Evolutionary conservation across 2,797 vertebrate species (phyloP).

Genomic region (Tinamus major): DNA sequence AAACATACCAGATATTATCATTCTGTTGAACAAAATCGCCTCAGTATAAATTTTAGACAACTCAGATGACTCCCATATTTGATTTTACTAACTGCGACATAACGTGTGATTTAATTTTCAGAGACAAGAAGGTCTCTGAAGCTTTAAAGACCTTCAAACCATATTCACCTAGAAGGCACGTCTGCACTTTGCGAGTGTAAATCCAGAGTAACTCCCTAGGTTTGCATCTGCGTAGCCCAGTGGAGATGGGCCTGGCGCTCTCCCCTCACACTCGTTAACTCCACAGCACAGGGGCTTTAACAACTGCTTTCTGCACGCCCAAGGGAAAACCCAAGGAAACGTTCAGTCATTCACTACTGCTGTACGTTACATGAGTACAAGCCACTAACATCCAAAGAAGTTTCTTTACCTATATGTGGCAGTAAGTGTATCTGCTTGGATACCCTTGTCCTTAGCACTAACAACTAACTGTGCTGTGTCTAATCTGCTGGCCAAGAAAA

Average conservation of each 20-base stretch:
- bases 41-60: constrained; percentile 14
- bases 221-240: not conserved
- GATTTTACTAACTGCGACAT: not conserved
- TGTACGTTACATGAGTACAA: not conserved
- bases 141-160: not conserved
- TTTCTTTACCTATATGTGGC: accelerated
- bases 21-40: not conserved
- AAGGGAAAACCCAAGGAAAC: not conserved
- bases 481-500: not conserved
- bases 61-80: not conserved
- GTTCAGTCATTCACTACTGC: not conserved
- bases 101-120: not conserved
- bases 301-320: not conserved
- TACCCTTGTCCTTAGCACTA: not conserved
- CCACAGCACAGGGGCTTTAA: accelerated
- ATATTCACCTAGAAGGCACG: not conserved
- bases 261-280: not conserved
- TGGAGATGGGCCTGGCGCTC: not conserved
- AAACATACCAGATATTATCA: not conserved
- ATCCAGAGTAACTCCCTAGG: accelerated
- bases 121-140: not conserved
- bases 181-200: accelerated
- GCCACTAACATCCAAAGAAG: not conserved
- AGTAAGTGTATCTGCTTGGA: not conserved
- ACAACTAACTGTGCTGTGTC: not conserved